These are phyloP conservation scores for Nicator chloris DNA, from an alignment of 2,113 vertebrate genomes.

Conservation along the genomic window DNA sequence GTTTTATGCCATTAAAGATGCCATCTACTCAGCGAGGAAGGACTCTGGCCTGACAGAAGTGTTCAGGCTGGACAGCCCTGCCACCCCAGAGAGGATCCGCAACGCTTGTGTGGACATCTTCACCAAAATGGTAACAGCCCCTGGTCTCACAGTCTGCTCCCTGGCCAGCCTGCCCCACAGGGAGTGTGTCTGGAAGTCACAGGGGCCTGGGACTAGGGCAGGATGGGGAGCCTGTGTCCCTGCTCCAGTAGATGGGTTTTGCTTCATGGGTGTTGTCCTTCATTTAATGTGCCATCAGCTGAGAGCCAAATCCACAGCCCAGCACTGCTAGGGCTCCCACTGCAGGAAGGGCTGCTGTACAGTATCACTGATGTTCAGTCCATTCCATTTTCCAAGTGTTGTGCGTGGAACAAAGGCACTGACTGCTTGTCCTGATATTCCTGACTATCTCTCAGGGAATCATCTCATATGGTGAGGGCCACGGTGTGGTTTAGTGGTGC, in stretches of 20 bases:
- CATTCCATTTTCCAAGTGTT: not conserved
- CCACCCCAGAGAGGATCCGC: conserved; percentile 90
- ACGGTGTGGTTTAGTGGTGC: not conserved
- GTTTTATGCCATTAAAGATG: conserved; percentile 95
- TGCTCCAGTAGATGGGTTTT: not conserved
- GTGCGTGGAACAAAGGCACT: not conserved
- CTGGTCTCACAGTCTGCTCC: not conserved
- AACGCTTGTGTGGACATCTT: conserved; percentile 88
- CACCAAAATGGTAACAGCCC: conserved; percentile 83
- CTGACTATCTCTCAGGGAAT: not conserved
- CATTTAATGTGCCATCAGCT: not conserved
- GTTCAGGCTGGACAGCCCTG: conserved; percentile 91
- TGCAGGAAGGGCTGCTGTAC: not conserved
- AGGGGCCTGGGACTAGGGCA: not conserved
- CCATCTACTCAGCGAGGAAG: conserved; percentile 72
- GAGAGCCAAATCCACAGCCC: not conserved
- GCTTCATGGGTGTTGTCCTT: not conserved
- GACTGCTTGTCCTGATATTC: not conserved
- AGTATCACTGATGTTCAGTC: not conserved
- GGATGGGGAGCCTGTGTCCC: not conserved
- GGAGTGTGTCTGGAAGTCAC: not conserved
- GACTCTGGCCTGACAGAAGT: conserved; percentile 68
- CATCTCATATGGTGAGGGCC: not conserved
- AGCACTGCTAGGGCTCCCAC: not conserved
- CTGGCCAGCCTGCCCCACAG: not conserved